A percentile compares a stretch with the other conserved stretches of the same genome.
These are phyloP conservation scores for Drosophila buzzatii DNA, from an alignment of 2,888 invertebrate genomes.

Conservation along the genomic window DNA sequence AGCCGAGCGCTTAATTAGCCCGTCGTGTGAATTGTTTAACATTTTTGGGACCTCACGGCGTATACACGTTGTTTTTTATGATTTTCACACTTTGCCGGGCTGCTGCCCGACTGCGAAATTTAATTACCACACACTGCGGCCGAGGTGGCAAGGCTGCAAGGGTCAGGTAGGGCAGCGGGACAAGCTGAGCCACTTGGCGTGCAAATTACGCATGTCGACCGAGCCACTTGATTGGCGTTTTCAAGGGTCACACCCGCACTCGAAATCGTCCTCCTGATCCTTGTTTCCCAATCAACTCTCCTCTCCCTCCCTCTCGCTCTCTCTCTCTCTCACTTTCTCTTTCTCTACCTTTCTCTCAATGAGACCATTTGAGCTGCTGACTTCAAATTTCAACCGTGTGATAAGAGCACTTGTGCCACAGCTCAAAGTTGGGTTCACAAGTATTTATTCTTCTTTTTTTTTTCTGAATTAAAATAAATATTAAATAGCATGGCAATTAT, in stretches of 20 bases:
- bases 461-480: neutral
- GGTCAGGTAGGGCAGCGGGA: neutral
- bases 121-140: slow-evolving; percentile 59
- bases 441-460: neutral
- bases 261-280: slow-evolving; percentile 18
- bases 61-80: slow-evolving; percentile 74
- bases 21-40: slow-evolving; percentile 77
- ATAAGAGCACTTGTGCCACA: slow-evolving; percentile 29
- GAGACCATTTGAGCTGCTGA: slow-evolving; percentile 12
- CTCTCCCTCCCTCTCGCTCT: neutral
- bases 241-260: slow-evolving; percentile 69
- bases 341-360: neutral
- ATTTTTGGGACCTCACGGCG: slow-evolving; percentile 75
- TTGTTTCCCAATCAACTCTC: neutral
- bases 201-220: slow-evolving; percentile 78
- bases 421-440: slow-evolving; percentile 25
- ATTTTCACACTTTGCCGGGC: slow-evolving; percentile 72
- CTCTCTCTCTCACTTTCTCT: neutral
- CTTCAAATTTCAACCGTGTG: slow-evolving; percentile 23
- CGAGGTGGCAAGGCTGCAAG: neutral
- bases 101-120: slow-evolving; percentile 64
- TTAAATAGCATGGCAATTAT: neutral
- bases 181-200: slow-evolving; percentile 62
- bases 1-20: slow-evolving; percentile 73
- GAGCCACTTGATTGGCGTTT: slow-evolving; percentile 76